These are phyloP conservation scores for Blomia tropicalis DNA, from an alignment of 2,888 invertebrate genomes.

Conservation along the genomic window DNA sequence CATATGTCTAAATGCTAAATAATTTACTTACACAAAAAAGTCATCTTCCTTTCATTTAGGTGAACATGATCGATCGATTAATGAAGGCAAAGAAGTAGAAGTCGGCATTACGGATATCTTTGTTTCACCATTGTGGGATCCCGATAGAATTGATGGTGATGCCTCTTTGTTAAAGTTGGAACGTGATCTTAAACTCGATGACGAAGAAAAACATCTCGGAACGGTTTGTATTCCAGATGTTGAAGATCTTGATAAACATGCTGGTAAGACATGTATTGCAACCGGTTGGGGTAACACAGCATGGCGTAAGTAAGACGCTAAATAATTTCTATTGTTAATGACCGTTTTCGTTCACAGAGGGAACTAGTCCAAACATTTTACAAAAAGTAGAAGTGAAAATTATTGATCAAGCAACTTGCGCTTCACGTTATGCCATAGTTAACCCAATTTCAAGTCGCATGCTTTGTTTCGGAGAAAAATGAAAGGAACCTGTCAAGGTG, in stretches of 20 bases:
- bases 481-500: constrained; percentile 24
- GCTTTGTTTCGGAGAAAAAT: constrained; percentile 13
- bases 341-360: not conserved
- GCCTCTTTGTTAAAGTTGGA: constrained; percentile 3
- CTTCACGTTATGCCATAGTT: not conserved
- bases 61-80: constrained; percentile 7
- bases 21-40: not conserved
- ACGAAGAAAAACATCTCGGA: constrained; percentile 6
- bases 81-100: not conserved
- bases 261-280: not conserved
- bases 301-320: not conserved
- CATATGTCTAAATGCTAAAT: not conserved
- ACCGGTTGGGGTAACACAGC: constrained; percentile 18
- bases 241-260: not conserved
- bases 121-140: not conserved
- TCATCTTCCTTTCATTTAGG: not conserved
- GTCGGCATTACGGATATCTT: not conserved
- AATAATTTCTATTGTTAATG: not conserved
- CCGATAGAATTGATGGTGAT: not conserved
- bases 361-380: not conserved
- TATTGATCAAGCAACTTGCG: not conserved
- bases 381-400: constrained; percentile 11
- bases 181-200: constrained; percentile 8
- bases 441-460: constrained; percentile 2
- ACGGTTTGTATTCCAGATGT: constrained; percentile 13